Evolutionary conservation across 1,140 invertebrate species (phyloP).

Genomic region (Cotesia glomerata): DNA sequence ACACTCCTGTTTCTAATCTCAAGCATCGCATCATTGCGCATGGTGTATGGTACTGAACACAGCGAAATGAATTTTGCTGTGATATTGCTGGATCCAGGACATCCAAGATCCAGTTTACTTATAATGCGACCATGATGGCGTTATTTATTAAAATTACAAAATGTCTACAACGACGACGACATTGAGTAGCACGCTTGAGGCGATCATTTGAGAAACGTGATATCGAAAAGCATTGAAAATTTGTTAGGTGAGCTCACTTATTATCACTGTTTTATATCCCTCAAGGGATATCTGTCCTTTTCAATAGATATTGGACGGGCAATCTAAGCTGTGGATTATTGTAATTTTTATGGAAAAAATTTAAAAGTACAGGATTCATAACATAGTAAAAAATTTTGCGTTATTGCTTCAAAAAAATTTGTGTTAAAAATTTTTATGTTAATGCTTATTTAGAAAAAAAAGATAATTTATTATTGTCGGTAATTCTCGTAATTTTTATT

Average conservation of each 20-base stretch:
- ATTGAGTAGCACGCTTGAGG: background rate
- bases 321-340: background rate
- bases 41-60: background rate
- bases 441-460: too few relatives aligned
- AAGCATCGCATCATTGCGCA: conserved; percentile 17
- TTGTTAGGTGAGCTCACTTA: background rate
- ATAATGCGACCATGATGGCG: background rate
- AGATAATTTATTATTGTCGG: too few relatives aligned
- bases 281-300: conserved; percentile 9
- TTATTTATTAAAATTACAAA: background rate
- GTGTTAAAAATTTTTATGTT: too few relatives aligned
- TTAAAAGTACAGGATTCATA: background rate
- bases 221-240: conserved; percentile 12
- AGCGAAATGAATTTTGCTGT: background rate
- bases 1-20: conserved; percentile 26
- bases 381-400: too few relatives aligned
- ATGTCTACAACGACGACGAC: background rate
- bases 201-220: background rate
- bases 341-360: background rate
- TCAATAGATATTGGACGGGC: background rate
- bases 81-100: background rate
- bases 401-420: too few relatives aligned
- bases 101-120: background rate
- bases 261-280: background rate
- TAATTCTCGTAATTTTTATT: background rate